Evolutionary conservation across 2,888 invertebrate species (phyloP), one percentile per base, ranked within the genome.

Genomic region (Athetis lepigone): DNA sequence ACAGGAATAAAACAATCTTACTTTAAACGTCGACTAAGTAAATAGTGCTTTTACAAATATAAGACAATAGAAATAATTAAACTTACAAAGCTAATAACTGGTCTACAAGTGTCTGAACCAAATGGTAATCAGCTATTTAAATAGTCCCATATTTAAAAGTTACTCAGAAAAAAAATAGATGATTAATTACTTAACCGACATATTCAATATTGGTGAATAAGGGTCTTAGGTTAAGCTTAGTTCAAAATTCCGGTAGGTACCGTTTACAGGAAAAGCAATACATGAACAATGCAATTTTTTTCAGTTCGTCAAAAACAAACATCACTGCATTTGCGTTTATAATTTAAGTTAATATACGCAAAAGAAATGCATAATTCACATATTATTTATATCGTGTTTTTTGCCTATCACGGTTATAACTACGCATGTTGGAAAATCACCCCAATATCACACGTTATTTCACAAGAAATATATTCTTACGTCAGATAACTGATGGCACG

Each of bases 351-450:
- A n/a, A 29, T 8, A 7, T 13, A 27, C 2, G n/a, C n/a, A 43
- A 68, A 58, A 39, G 3, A 25, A 69, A 16, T 45, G 4, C 9
- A 19, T 61, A 19, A 29, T 50, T 65, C 19, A 33, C 21, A 23
- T n/a, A n/a, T 8, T 6, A 18, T 16, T n/a, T 23, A 1, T 4
- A 21, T 19, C 5, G n/a, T 8, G 3, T 25, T 27, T 52, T 19
- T 6, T 27, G 23, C 13, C n/a, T 23, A 16, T 23, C 4, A 29
- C 43, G 23, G n/a, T 25, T 43, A 43, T 43, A 43, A 43, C 8
- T n/a, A 45, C 5, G 13, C 5, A 23, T 36, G 18, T 55, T 18
- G 13, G 46, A 18, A n/a, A 43, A 60, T 21, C 2, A 6, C n/a
- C 11, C 23, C 8, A 13, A 11, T 13, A 36, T 45, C 18, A 60